phyloP scores from a whole-genome alignment of 2,888 invertebrate genomes.

The Sarcophaga subvicina region DNA sequence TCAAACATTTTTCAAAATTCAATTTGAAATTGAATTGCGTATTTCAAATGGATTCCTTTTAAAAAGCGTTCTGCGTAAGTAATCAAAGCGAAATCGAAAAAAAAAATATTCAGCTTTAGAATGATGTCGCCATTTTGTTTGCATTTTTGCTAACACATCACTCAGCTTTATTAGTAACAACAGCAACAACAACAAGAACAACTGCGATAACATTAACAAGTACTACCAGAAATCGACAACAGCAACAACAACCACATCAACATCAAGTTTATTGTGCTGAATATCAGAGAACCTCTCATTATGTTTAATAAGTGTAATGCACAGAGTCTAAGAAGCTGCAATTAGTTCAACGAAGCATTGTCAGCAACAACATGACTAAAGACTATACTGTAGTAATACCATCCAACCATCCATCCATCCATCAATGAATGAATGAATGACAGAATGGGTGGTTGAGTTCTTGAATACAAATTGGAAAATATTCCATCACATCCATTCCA shows the following conservation, averaged over 20 bases:
- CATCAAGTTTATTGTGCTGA: constrained; percentile 57
- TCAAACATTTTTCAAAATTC: not conserved
- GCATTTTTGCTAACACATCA: constrained; percentile 43
- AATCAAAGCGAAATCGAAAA: constrained; percentile 32
- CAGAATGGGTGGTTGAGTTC: constrained; percentile 24
- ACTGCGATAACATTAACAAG: constrained; percentile 14
- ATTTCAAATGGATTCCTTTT: constrained; percentile 18
- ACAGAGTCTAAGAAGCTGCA: constrained; percentile 63
- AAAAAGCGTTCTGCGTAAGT: constrained; percentile 11
- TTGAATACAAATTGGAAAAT: constrained; percentile 52
- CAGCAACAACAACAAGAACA: constrained; percentile 24
- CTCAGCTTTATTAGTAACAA: constrained; percentile 47
- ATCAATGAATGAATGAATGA: constrained; percentile 7
- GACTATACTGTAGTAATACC: not conserved
- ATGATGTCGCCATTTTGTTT: constrained; percentile 59
- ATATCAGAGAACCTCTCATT: constrained; percentile 56
- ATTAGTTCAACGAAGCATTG: constrained; percentile 65
- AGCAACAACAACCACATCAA: constrained; percentile 15
- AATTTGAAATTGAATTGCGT: not conserved
- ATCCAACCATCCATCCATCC: too few relatives aligned
- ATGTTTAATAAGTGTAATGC: constrained; percentile 61
- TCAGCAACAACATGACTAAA: constrained; percentile 59
- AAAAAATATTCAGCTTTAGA: constrained; percentile 20
- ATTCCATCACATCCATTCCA: constrained; percentile 18
- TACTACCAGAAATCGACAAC: constrained; percentile 34